These are phyloP conservation scores for Drosophila dives DNA, from an alignment of 2,888 invertebrate species.

Conservation along the genomic window DNA sequence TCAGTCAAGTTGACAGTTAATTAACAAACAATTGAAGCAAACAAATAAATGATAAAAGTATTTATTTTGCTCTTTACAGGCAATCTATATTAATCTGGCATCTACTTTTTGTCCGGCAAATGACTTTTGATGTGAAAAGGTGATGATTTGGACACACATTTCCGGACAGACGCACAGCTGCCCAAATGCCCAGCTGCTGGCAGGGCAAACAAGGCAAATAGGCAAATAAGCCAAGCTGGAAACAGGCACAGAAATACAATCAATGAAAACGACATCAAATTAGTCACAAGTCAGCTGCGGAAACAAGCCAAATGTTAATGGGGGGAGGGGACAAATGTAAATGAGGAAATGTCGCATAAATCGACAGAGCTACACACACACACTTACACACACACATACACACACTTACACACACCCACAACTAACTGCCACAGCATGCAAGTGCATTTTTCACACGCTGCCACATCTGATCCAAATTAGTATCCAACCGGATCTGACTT, in stretches of 20 bases:
- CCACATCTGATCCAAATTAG: constrained; percentile 49
- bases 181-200: constrained; percentile 24
- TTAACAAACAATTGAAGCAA: constrained; percentile 28
- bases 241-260: constrained; percentile 11
- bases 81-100: constrained; percentile 40
- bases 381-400: neutral
- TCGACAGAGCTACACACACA: constrained; percentile 46
- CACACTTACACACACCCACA: neutral
- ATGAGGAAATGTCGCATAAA: constrained; percentile 65
- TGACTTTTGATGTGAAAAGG: constrained; percentile 2
- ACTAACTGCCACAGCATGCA: constrained; percentile 21
- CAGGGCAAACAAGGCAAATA: constrained; percentile 30
- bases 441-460: constrained; percentile 33
- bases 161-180: neutral
- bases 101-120: constrained; percentile 14
- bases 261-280: constrained; percentile 25
- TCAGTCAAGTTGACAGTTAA: constrained; percentile 38
- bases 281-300: constrained; percentile 30
- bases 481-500: constrained; percentile 35
- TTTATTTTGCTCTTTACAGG: neutral
- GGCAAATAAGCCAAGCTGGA: constrained; percentile 23
- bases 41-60: constrained; percentile 13
- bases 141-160: constrained; percentile 35
- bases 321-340: constrained; percentile 52
- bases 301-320: constrained; percentile 66